These are phyloP conservation scores for Brachyptera putata DNA, from an alignment of 2,888 invertebrate genomes.

Conservation along the genomic window DNA sequence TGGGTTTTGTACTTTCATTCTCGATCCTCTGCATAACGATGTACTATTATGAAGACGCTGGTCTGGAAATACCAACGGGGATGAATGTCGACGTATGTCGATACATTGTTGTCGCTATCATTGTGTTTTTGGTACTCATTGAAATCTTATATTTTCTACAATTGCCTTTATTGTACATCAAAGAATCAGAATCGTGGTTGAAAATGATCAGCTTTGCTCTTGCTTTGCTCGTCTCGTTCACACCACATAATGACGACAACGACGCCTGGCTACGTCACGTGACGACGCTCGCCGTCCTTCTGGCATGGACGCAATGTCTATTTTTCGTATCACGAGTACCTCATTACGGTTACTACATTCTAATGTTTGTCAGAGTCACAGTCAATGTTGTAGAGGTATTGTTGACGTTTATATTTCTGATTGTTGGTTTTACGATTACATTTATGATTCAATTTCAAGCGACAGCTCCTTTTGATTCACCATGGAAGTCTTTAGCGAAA, in stretches of 20 bases:
- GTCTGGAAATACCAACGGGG: conserved; percentile 37
- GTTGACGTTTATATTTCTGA: conserved; percentile 46
- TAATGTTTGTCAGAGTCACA: conserved; percentile 59
- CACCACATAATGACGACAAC: conserved; percentile 40
- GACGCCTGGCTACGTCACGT: conserved; percentile 50
- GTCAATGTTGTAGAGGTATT: conserved; percentile 53
- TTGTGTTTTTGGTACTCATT: conserved; percentile 43
- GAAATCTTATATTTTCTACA: not conserved
- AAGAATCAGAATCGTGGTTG: conserved; percentile 53
- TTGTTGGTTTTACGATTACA: conserved; percentile 53
- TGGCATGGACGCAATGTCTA: conserved; percentile 56
- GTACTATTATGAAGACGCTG: conserved; percentile 47
- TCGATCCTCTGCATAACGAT: conserved; percentile 40
- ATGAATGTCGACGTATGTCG: conserved; percentile 45
- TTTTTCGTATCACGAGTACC: conserved; percentile 55
- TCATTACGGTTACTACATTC: conserved; percentile 55
- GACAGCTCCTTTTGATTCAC: conserved; percentile 50
- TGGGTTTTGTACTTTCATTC: conserved; percentile 49
- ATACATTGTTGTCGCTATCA: conserved; percentile 45
- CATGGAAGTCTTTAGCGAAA: conserved; percentile 53
- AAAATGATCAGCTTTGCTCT: conserved; percentile 51
- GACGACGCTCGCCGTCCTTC: conserved; percentile 50
- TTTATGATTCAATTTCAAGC: conserved; percentile 55
- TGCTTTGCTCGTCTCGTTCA: conserved; percentile 46
- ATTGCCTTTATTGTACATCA: not conserved